phyloP scores from a whole-genome alignment of 2,113 vertebrate genomes.

The Climacteris rufus region DNA sequence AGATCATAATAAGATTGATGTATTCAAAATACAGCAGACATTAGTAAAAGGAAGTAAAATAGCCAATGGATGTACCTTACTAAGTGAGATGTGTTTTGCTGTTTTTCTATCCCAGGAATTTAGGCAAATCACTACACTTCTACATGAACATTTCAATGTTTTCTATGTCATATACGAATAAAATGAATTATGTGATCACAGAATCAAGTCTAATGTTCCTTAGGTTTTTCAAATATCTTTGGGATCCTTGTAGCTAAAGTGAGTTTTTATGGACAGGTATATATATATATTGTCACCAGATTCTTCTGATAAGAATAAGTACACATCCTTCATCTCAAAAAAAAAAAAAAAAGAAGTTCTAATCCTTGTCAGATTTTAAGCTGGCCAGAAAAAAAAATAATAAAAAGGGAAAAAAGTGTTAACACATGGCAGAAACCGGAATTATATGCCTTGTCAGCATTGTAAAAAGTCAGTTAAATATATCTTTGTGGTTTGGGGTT shows the following conservation, averaged over 20 bases:
- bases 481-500: neutral
- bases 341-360: neutral
- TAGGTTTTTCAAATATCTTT: neutral
- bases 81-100: neutral
- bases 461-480: neutral
- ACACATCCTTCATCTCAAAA: neutral
- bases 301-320: neutral
- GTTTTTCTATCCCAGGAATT: neutral
- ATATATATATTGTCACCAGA: neutral
- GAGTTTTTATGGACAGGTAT: neutral
- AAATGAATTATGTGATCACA: neutral
- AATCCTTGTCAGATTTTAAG: neutral
- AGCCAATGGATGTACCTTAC: neutral
- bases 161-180: neutral
- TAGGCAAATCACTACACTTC: neutral
- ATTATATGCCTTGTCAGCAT: neutral
- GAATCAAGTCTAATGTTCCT: neutral
- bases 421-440: neutral
- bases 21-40: neutral
- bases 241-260: neutral
- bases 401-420: accelerated
- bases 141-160: neutral
- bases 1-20: neutral
- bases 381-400: neutral
- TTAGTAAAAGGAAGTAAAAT: neutral